Evolutionary conservation across 2,113 vertebrate genomes (phyloP), one percentile per base, ranked within the genome.

Genomic region (Salminus brasiliensis): DNA sequence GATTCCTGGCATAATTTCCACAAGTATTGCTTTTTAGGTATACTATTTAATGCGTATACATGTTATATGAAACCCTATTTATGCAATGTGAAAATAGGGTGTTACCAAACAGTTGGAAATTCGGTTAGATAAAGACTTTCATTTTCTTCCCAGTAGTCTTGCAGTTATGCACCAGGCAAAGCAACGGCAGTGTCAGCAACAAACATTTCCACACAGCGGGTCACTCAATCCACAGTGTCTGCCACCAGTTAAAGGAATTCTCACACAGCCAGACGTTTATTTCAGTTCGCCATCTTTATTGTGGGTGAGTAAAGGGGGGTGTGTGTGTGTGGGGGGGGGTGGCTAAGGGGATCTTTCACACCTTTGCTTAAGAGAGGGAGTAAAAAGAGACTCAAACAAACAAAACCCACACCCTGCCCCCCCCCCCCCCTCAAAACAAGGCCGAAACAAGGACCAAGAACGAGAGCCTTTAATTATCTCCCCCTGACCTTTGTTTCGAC

Each of bases 261-360:
- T 69, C 79, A 67, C 79, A 74, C 27, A n/a, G 52, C 53, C 82
- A 83, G 82, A 80, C 68, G 72, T 83, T 83, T 83, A 83, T 83
- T 83, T 83, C 66, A 60, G 59, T 65, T 32, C 45, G 39, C 66
- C 49, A 25, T 76, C 66, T 79, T 78, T 76, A 27, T 43, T 55
- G 76, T 53, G 32, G 41, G 49, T n/a, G 34, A 12, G 25, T n/a
- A n/a, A n/a, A n/a, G n/a, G n/a, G n/a, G n/a, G n/a, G n/a, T n/a
- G n/a, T n/a, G n/a, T n/a, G 21, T 53, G 13, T 47, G 43, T 34
- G 13, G 21, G 34, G 52, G 52, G 49, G 27, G 25, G 52, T 34
- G 32, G 30, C 34, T 18, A 52, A 5, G 29, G 34, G 62, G 62
- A 18, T n/a, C 47, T 63, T 79, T 79, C 69, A 79, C 77, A 79